Evolutionary conservation across 2,797 vertebrate species (phyloP), one percentile per base, ranked within the genome.

Genomic region (Huso huso): DNA sequence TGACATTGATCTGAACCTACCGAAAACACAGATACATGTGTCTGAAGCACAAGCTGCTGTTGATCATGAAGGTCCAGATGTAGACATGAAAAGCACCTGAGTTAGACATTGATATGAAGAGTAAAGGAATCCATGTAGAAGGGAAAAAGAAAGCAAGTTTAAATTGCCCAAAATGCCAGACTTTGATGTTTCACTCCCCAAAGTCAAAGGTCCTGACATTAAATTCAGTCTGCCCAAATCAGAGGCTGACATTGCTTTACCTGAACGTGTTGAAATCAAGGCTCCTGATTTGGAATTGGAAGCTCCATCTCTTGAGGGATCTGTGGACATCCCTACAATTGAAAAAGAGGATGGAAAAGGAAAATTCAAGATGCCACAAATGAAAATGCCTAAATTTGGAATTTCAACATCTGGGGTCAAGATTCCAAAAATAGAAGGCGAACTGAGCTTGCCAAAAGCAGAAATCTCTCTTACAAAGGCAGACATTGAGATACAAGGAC

Each of bases 11-110:
- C 23, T 37, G 23, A 37, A 37, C 4, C 23, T 37, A 2, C 4
- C 23, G 2, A 37, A 37, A 37, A 15, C 60, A 0, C 58, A 65
- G 2, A 18, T 48, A 10, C 64, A 15, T 23, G 18, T 12, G 1
- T 12, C 65, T 0, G 6, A n/a, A 0, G 0, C 48, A 15, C 57
- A 65, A 3, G 6, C 65, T 1, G 5, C 37, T 10, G 11, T 0
- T 11, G 1, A 64, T 13, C 18, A 0, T 0, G 0, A 12, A 0
- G 6, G 1, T 0, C 0, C 0, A 0, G 6, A 62, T 0, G 0
- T 2, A 0, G 2, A 0, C 0, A 6, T 1, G 8, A 0, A 0
- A 0, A 2, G 0, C 0, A 0, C 1, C 6, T 37, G 23, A 37
- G 2, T 37, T 37, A 37, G 23, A 2, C 23, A 0, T 37, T 37